Base-by-base conservation (phyloP, 2,888 invertebrate species). In the Amitus sp. region DNA sequence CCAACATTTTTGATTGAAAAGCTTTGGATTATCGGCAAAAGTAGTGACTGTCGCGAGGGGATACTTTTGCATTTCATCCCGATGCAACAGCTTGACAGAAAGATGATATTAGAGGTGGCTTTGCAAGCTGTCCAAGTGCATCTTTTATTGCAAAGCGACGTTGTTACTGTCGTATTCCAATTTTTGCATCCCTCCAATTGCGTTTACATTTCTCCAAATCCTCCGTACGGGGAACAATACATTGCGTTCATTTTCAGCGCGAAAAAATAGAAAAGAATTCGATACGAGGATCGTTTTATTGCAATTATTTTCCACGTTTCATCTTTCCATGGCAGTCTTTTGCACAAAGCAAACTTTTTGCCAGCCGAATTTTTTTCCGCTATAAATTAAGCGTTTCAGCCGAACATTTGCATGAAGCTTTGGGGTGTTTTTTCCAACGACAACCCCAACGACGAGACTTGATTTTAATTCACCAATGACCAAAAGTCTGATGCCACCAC, bases 31-130 rank as follows among this genome's bases (percentile, higher is more conserved):
- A 23, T 23, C 23, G 23, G 7, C 23, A 7, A 23, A 7, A 23
- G 23, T 23, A 23, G 7, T 23, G 37, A 13, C 37, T 23, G 23
- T 23, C 37, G 15, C 4, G 37, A 15, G 12, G 37, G 37, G 12
- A 37, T 37, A 13, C 37, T 37, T 37, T 37, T 2, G 37, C 13
- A 15, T 37, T 37, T 13, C 37, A 45, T 45, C 15, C 23, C 13
- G 47, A 34, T 20, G 55, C 58, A 39, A 34, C 49, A 30, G 51
- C 46, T 46, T 28, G 42, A 42, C 30, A 19, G 27, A 19, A 65
- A 66, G 66, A 72, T 72, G 69, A 68, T 76, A 73, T 75, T 73
- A 74, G 65, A 58, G 62, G 58, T 64, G 67, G 65, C 68, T 77
- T 75, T 72, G 73, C 77, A 77, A 68, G 66, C 65, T 52, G 57